Evolutionary conservation across 2,113 vertebrate genomes (phyloP).

Genomic region (cat (Felis catus)): F.catus_Fca126_mat1.0 CM031412.1:135816501-135817000

Average conservation of each 20-base stretch:
- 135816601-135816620: not conserved
- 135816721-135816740: slow-evolving; percentile 96
- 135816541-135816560: slow-evolving; percentile 23
- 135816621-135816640: not conserved
- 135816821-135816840: not conserved
- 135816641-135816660: not conserved
- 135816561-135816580: not conserved
- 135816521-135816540: not conserved
- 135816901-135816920: not conserved
- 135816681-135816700: slow-evolving; percentile 77
- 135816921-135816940: not conserved
- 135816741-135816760: slow-evolving; percentile 89
- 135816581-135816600: not conserved
- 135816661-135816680: slow-evolving; percentile 50
- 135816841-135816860: slow-evolving; percentile 10
- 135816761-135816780: slow-evolving; percentile 82
- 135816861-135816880: not conserved
- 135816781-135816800: slow-evolving; percentile 81
- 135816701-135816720: slow-evolving; percentile 98
- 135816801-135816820: slow-evolving; percentile 19
- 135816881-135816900: not conserved
- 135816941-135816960: not conserved
- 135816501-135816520: not conserved
- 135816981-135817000: not conserved
- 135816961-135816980: not conserved